Conservation (phyloP, 1,140 invertebrate genomes). For the Semibalanus balanoides region DNA sequence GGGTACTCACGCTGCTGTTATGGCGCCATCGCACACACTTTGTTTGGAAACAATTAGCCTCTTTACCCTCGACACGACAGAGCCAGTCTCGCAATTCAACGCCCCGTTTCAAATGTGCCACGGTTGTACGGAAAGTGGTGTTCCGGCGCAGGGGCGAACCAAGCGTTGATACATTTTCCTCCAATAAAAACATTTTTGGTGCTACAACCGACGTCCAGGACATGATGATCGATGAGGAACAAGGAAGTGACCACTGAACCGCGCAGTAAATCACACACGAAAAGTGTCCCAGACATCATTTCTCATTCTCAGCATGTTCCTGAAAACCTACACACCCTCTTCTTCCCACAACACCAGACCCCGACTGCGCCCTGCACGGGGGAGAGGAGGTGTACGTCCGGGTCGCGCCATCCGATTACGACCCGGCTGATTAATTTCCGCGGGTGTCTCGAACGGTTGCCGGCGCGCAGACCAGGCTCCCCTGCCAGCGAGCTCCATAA, state of each 20-base stretch:
- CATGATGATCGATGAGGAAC: too few relatives aligned
- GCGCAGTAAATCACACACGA: too few relatives aligned
- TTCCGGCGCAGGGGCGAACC: too few relatives aligned
- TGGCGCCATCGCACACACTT: not conserved
- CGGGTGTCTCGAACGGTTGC: not conserved
- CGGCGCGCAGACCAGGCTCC: too few relatives aligned
- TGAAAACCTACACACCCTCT: not conserved
- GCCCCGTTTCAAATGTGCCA: too few relatives aligned
- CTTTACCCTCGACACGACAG: not conserved
- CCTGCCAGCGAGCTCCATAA: not conserved
- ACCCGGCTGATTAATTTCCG: not conserved
- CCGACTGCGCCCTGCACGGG: not conserved
- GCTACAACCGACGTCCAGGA: too few relatives aligned
- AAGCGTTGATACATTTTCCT: too few relatives aligned
- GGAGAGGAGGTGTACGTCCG: not conserved
- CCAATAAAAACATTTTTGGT: too few relatives aligned
- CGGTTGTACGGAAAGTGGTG: too few relatives aligned
- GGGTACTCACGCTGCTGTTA: not conserved
- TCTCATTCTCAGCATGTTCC: not conserved
- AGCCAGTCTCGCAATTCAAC: too few relatives aligned
- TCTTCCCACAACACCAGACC: not conserved
- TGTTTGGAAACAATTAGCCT: not conserved
- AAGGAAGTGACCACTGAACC: too few relatives aligned
- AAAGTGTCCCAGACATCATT: too few relatives aligned
- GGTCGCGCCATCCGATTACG: not conserved